Percentiles rank a stretch among this genome's conserved stretches.
Evolutionary conservation across 2,113 vertebrate genomes (phyloP).

Genomic region (Psettodes erumei): DNA sequence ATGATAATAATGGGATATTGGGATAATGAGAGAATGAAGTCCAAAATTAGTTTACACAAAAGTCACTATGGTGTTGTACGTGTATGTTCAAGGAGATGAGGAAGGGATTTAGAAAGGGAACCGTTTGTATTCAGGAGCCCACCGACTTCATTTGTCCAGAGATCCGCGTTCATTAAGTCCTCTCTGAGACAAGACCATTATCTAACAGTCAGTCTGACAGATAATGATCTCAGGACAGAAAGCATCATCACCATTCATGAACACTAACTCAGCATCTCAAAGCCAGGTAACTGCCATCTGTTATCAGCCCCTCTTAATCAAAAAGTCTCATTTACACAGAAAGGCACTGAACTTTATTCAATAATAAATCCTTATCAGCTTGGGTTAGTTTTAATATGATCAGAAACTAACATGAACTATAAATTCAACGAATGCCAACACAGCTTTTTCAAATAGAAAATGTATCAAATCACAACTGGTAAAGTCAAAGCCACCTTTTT

Average conservation of each 20-base stretch:
- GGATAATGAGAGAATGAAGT: not conserved
- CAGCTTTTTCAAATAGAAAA: not conserved
- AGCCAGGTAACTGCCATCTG: constrained; percentile 12
- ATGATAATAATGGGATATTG: no score
- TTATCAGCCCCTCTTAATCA: not conserved
- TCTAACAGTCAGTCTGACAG: not conserved
- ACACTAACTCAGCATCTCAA: constrained; percentile 23
- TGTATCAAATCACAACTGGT: not conserved
- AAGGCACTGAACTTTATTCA: not conserved
- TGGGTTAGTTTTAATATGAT: constrained; percentile 1
- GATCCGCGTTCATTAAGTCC: not conserved
- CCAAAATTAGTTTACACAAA: not conserved
- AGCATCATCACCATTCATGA: constrained; percentile 19
- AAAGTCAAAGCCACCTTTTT: not conserved
- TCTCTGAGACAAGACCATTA: not conserved
- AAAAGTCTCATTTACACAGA: constrained; percentile 5
- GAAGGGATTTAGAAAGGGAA: not conserved
- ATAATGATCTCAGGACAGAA: constrained; percentile 18
- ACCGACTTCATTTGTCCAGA: not conserved
- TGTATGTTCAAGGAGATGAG: not conserved
- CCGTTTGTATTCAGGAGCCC: not conserved
- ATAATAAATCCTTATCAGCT: not conserved
- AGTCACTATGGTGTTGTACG: not conserved
- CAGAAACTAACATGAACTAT: not conserved
- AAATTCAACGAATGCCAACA: not conserved